Evolutionary conservation across 2,888 invertebrate genomes (phyloP).

Genomic region (Aquatica leii): DNA sequence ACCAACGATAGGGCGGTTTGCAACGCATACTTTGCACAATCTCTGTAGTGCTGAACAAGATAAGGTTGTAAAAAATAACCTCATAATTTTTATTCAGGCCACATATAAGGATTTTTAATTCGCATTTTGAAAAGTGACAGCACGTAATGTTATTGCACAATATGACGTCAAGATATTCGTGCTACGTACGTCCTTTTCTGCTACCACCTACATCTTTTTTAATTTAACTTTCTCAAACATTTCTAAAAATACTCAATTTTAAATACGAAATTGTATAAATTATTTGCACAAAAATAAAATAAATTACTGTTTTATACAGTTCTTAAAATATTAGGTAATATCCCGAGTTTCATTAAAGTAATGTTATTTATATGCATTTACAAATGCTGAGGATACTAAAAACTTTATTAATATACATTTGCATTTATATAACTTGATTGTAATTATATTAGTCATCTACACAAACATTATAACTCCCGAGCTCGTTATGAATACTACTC

Average conservation of each 20-base stretch:
- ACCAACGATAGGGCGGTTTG: slow-evolving; percentile 1
- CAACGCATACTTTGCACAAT: not conserved
- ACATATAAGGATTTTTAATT: slow-evolving; percentile 29
- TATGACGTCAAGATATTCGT: slow-evolving; percentile 5
- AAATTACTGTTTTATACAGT: too few species aligned
- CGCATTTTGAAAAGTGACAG: slow-evolving; percentile 29
- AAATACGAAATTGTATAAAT: too few species aligned
- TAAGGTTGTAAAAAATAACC: not conserved
- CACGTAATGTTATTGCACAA: slow-evolving; percentile 21
- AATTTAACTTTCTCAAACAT: too few species aligned
- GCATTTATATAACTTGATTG: not conserved
- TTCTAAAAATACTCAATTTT: too few species aligned
- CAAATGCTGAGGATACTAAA: not conserved
- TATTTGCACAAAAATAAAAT: too few species aligned
- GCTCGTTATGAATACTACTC: not conserved
- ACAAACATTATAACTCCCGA: slow-evolving; percentile 2
- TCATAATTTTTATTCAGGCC: slow-evolving; percentile 22
- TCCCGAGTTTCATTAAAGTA: too few species aligned
- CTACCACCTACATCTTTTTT: too few species aligned
- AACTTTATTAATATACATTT: not conserved
- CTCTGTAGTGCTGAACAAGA: not conserved
- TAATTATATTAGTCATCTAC: slow-evolving; percentile 5
- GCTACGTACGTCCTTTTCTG: too few species aligned
- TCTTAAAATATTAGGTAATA: too few species aligned
- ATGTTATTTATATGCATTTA: not conserved